Percentiles rank a stretch among this genome's conserved stretches.
Conservation (phyloP, 2,797 vertebrate genomes). For the Heterohyrax brucei region DNA sequence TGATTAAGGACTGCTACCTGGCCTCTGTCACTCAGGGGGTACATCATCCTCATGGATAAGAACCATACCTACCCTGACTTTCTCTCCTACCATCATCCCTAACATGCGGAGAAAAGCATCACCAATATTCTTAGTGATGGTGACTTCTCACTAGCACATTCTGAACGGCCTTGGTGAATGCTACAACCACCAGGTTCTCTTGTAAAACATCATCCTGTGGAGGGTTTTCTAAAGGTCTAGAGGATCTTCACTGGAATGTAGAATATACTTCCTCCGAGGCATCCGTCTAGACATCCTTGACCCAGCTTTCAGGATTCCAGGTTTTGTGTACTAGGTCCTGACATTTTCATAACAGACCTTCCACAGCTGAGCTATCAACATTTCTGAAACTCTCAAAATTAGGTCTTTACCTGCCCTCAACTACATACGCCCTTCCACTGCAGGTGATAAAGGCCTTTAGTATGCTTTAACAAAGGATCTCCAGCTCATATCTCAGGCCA, state of each 20-base stretch:
- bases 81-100: neutral
- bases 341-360: neutral
- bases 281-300: neutral
- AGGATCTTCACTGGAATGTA: too few relatives aligned
- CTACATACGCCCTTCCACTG: neutral
- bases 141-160: neutral
- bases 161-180: too few relatives aligned
- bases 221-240: too few relatives aligned
- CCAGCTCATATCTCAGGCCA: neutral
- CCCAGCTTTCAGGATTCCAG: neutral
- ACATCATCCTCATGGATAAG: neutral
- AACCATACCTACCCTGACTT: neutral
- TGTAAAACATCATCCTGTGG: too few relatives aligned
- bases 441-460: neutral
- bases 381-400: neutral
- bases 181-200: too few relatives aligned
- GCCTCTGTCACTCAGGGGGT: neutral
- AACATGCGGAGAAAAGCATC: neutral
- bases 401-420: neutral
- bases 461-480: neutral
- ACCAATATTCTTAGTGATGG: neutral
- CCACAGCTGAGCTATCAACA: neutral
- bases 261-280: too few relatives aligned
- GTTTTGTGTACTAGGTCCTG: neutral
- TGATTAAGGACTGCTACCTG: too few relatives aligned